These are phyloP conservation scores for Protomyctophum bolini DNA, from an alignment of 2,113 vertebrate species.

Conservation along the genomic window DNA sequence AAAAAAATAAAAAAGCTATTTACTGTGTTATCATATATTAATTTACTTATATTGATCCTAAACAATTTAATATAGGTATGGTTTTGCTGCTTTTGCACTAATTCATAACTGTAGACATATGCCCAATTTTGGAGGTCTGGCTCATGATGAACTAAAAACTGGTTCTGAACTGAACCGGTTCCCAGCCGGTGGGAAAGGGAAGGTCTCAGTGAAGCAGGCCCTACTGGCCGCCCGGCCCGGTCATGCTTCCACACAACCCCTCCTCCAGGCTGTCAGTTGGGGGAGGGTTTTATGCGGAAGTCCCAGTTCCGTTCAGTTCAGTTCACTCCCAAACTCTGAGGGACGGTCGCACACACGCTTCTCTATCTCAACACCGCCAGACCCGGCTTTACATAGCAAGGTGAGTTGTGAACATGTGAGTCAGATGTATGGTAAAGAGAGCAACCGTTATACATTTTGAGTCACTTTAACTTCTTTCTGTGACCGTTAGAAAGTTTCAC, in stretches of 20 bases:
- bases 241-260: conserved; percentile 14
- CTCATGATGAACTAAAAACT: no score
- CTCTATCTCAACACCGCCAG: conserved; percentile 18
- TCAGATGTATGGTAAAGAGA: background rate
- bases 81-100: no score
- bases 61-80: no score
- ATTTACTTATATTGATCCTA: no score
- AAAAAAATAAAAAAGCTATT: no score
- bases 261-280: conserved; percentile 44
- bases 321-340: conserved; percentile 40
- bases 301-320: conserved; percentile 55
- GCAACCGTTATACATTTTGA: background rate
- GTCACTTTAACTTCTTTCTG: no score
- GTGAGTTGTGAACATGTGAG: conserved; percentile 30
- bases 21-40: no score
- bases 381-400: conserved; percentile 50
- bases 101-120: no score
- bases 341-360: conserved; percentile 47
- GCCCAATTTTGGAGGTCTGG: no score
- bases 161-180: no score
- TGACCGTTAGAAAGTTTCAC: no score
- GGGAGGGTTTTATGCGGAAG: conserved; percentile 70
- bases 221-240: background rate
- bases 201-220: background rate
- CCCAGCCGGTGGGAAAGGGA: no score